phyloP scores from a whole-genome alignment of 92 coral and sea anemone species.

The Galaxea fascicularis region DNA sequence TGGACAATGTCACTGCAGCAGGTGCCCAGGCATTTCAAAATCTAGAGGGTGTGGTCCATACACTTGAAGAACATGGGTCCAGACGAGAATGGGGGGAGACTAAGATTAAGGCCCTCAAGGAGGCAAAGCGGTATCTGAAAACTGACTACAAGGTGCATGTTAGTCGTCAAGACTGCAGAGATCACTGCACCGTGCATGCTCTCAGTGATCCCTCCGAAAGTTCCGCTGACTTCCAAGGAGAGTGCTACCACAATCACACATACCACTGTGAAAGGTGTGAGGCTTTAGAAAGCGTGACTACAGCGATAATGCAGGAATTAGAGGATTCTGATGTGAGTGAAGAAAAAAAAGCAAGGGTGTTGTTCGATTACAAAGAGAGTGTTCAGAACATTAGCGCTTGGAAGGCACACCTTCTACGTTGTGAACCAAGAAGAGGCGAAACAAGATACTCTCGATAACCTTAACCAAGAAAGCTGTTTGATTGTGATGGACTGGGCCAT shows the following conservation, averaged over 20 bases:
- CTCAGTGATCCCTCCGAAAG: too few relatives aligned
- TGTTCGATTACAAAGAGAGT: constrained; percentile 39
- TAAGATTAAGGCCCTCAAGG: too few relatives aligned
- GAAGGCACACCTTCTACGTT: constrained; percentile 33
- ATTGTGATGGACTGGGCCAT: constrained; percentile 54
- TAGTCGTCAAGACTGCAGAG: too few relatives aligned
- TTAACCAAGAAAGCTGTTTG: constrained; percentile 24
- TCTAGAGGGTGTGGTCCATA: neutral
- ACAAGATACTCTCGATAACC: constrained; percentile 35
- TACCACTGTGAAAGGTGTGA: too few relatives aligned
- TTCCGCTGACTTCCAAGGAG: too few relatives aligned
- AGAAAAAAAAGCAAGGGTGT: constrained; percentile 33
- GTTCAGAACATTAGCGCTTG: constrained; percentile 33
- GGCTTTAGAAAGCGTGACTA: too few relatives aligned
- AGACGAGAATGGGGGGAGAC: too few relatives aligned
- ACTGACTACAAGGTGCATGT: neutral
- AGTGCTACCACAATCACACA: too few relatives aligned
- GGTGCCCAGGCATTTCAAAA: constrained; percentile 40
- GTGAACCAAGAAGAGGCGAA: constrained; percentile 43
- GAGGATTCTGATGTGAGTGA: constrained; percentile 37
- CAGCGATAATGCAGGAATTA: constrained; percentile 27
- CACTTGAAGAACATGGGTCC: neutral
- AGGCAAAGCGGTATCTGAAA: neutral
- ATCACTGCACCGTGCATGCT: too few relatives aligned
- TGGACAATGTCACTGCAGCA: too few relatives aligned